Conservation (phyloP, 2,797 vertebrate genomes). For the Pseudotriccus pelzelni region DNA sequence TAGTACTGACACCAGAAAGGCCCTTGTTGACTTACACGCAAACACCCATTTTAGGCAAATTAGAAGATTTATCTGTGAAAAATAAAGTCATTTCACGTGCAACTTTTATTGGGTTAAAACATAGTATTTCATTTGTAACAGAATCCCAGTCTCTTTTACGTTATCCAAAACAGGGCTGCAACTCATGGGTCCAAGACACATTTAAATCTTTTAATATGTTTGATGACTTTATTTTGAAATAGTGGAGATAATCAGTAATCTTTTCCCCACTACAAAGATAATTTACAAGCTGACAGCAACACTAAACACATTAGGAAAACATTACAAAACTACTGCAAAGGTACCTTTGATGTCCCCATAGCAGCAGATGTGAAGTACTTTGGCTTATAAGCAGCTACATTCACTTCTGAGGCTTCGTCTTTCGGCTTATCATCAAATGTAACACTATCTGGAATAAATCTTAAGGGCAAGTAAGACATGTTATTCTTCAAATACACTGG, state of each 20-base stretch:
- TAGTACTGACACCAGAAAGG: background rate
- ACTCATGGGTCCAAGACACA: background rate
- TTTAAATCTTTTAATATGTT: background rate
- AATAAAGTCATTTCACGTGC: background rate
- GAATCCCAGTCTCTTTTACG: background rate
- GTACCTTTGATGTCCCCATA: constrained; percentile 88
- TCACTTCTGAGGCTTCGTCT: constrained; percentile 87
- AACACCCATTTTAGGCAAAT: background rate
- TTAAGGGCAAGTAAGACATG: constrained; percentile 69
- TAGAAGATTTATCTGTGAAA: background rate
- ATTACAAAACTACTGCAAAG: constrained; percentile 39
- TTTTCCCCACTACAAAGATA: background rate
- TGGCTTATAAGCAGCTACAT: constrained; percentile 87
- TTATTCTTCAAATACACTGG: constrained; percentile 51
- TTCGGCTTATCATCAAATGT: constrained; percentile 88
- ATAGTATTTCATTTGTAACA: background rate
- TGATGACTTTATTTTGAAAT: background rate
- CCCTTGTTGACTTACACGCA: background rate
- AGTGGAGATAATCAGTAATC: background rate
- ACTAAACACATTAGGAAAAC: constrained; percentile 8
- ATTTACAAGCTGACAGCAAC: constrained; percentile 29
- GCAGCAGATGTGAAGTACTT: constrained; percentile 89
- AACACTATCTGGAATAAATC: constrained; percentile 88
- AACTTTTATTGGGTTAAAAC: background rate
- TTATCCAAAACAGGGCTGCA: background rate